Base-by-base conservation (phyloP, 2,888 invertebrate genomes). In the Ischnus inquisitorius region DNA sequence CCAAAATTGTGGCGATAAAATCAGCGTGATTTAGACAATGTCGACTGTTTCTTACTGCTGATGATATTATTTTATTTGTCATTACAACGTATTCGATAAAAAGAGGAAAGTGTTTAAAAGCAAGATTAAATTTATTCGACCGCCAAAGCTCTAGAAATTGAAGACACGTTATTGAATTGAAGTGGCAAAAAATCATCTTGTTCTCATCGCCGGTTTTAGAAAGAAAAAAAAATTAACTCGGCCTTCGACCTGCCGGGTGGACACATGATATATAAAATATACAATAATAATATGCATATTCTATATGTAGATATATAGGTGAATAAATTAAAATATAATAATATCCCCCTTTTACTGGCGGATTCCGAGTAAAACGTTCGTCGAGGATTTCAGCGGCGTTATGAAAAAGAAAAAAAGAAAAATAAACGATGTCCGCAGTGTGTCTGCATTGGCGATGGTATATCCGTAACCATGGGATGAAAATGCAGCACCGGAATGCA, bases 401-500 rank as follows among this genome's bases (percentile, higher is more conserved):
- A 64, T 64, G 16, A 62, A 75, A 75, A 34, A 34, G 34, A 51
- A 48, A 39, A 48, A 62, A 62, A 75, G 64, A 34, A 34, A 8
- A 51, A 48, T 51, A 48, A 62, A 46, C 64, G 48, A 75, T 34
- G 51, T 39, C 48, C 51, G 64, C 64, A 51, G 75, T 64, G 64
- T 60, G 28, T 34, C 60, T 60, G 43, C 28, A 64, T 46, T 51
- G 75, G n/a, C 28, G 62, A 48, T 34, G 54, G n/a, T 51, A 71
- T 54, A 67, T 71, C 62, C 41, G 57, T 68, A 48, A 67, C 43
- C 57, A 64, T 25, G 48, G 74, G 62, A 69, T 75, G 81, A 82
- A 76, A 79, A 81, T 79, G 75, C 79, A 72, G 28, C 75, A 71
- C 54, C 67, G 78, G 71, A 84, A 84, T 82, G 57, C 67, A 79